Percentiles rank a stretch among this genome's conserved stretches.
Evolutionary conservation across 2,888 invertebrate species (phyloP).

Genomic region (Cacoxenus indagator): DNA sequence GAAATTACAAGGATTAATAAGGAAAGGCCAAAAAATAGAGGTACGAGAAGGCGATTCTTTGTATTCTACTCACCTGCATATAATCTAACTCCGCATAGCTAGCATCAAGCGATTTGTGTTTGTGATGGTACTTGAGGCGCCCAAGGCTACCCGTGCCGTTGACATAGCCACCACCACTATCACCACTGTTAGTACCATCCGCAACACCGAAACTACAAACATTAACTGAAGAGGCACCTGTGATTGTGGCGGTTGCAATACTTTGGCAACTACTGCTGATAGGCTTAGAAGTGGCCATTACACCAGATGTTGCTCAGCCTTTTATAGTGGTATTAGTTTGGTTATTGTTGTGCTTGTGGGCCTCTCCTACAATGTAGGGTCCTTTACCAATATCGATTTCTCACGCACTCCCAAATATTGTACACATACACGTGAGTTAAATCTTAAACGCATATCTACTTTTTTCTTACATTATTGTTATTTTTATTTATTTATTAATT

Average conservation of each 20-base stretch:
- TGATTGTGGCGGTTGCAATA: slow-evolving; percentile 55
- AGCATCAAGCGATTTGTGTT: slow-evolving; percentile 65
- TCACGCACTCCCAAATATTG: slow-evolving; percentile 20
- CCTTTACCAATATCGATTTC: slow-evolving; percentile 50
- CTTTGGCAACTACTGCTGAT: slow-evolving; percentile 67
- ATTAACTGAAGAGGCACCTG: slow-evolving; percentile 51
- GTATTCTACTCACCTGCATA: slow-evolving; percentile 71
- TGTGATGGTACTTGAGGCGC: slow-evolving; percentile 65
- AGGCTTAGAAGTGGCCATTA: slow-evolving; percentile 51
- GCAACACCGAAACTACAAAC: slow-evolving; percentile 43
- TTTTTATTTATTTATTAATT: not conserved
- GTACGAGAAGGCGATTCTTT: not conserved
- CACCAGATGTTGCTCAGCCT: not conserved
- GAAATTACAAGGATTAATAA: slow-evolving; percentile 50
- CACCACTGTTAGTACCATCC: not conserved
- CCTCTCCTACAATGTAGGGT: not conserved
- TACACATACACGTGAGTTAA: not conserved
- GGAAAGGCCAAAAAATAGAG: too few relatives aligned
- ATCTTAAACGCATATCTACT: slow-evolving; percentile 1
- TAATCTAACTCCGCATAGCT: slow-evolving; percentile 74
- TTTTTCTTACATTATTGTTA: not conserved
- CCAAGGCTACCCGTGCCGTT: slow-evolving; percentile 69
- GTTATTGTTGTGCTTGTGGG: not conserved
- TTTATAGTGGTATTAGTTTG: not conserved
- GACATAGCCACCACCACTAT: slow-evolving; percentile 51